phyloP scores from a whole-genome alignment of 1,140 invertebrate species.

The Nylanderia fulva region DNA sequence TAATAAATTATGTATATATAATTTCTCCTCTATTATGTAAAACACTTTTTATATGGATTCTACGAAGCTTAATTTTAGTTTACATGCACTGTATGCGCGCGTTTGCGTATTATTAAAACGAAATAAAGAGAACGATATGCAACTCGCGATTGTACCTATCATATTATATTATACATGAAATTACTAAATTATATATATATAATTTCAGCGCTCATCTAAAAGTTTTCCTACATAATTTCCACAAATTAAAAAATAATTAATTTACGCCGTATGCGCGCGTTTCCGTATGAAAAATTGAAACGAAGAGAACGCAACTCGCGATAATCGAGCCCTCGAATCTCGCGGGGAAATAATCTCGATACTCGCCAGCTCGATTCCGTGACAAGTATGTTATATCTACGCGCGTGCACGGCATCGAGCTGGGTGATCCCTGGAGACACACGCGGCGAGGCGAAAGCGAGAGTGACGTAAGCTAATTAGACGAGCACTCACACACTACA shows the following conservation, averaged over 20 bases:
- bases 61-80: background rate
- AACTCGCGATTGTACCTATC: background rate
- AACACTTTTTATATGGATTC: background rate
- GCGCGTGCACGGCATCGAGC: background rate
- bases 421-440: background rate
- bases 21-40: too few relatives aligned
- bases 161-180: too few relatives aligned
- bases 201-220: too few relatives aligned
- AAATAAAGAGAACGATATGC: background rate
- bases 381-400: background rate
- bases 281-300: too few relatives aligned
- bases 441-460: background rate
- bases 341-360: too few relatives aligned
- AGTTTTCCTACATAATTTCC: too few relatives aligned
- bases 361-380: background rate
- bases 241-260: too few relatives aligned
- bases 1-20: too few relatives aligned
- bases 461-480: background rate
- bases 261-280: too few relatives aligned
- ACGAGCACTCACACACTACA: constrained; percentile 68
- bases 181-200: too few relatives aligned
- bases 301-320: background rate
- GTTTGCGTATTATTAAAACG: background rate
- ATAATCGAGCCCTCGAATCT: background rate
- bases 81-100: background rate